Base-by-base conservation (phyloP, 2,888 invertebrate genomes). In the Cryptus armator region DNA sequence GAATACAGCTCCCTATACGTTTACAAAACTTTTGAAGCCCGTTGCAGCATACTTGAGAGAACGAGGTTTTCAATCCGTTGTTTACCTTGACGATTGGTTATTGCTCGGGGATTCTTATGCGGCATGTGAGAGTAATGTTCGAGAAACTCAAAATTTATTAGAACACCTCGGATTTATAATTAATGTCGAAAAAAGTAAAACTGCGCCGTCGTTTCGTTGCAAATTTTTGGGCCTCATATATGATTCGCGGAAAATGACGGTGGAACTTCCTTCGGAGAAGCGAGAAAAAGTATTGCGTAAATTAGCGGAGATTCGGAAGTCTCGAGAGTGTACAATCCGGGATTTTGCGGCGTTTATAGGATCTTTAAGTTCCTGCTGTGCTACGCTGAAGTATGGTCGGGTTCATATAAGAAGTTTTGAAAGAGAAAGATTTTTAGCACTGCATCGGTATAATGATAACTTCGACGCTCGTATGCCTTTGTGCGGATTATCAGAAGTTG, bases 11-110 rank as follows among this genome's bases (percentile, higher is more conserved):
- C 89, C 89, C 2, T 90, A 76, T 67, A 59, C 87, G 7, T 89
- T 89, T 51, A 88, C 89, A 5, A 90, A 90, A 86, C 56, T 90
- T 9, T 46, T 89, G 51, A 83, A 82, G 67, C 81, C 77, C 9
- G 56, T 85, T 0, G 53, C 70, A 3, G 67, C 56, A 6, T 37
- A 43, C 59, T 56, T 85, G 10, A 78, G 79, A 46, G 67, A 24
- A 2, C 24, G 37, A 19, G 80, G 74, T 4, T 53, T 66, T 7
- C 24, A 16, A 10, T 79, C 68, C 7, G 72, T 72, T 7, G 44
- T 83, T 24, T 85, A 83, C 59, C 14, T 81, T 12, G 84, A 85
- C 46, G 79, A 81, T 46, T 70, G 68, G 46, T 43, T 81, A 2
- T 37, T 79, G 9, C 14, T 79, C n/a, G 75, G n/a, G 37, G 43